Conservation (phyloP, 1,140 invertebrate genomes). For the Platyscapa corneri region DNA sequence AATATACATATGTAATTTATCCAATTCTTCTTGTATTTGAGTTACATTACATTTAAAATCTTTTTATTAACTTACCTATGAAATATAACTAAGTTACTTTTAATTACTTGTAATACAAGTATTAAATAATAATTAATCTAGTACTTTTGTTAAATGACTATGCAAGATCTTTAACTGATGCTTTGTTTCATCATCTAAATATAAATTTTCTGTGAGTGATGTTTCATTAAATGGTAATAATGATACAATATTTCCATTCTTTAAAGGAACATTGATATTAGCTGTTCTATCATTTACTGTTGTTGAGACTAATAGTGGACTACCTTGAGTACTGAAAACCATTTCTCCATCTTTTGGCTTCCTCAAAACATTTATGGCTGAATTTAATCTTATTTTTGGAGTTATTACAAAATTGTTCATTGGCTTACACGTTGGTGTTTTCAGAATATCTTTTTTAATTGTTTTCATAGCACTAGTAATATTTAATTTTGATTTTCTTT, state of each 20-base stretch:
- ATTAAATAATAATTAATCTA: constrained; percentile 43
- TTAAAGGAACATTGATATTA: constrained; percentile 79
- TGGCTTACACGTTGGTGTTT: constrained; percentile 61
- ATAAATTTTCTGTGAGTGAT: constrained; percentile 37
- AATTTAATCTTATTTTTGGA: constrained; percentile 76
- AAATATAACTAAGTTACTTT: constrained; percentile 13
- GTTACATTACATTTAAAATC: background rate
- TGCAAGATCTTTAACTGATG: constrained; percentile 47
- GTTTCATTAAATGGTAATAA: constrained; percentile 71
- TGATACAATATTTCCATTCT: constrained; percentile 78
- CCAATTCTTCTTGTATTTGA: background rate
- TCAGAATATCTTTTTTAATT: constrained; percentile 54
- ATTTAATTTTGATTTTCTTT: constrained; percentile 51
- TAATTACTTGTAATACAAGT: constrained; percentile 21
- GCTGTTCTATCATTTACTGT: constrained; percentile 73
- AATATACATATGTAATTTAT: too few relatives aligned
- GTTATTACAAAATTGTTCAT: constrained; percentile 60
- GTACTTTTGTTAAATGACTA: constrained; percentile 49
- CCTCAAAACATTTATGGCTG: constrained; percentile 77
- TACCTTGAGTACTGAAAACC: constrained; percentile 80
- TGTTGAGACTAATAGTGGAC: constrained; percentile 77
- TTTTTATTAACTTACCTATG: background rate
- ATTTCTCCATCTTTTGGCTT: constrained; percentile 79
- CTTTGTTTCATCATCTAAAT: constrained; percentile 50
- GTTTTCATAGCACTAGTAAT: constrained; percentile 21